Base-by-base conservation (phyloP, 2,797 vertebrate genomes). In the Alauda arvensis region DNA sequence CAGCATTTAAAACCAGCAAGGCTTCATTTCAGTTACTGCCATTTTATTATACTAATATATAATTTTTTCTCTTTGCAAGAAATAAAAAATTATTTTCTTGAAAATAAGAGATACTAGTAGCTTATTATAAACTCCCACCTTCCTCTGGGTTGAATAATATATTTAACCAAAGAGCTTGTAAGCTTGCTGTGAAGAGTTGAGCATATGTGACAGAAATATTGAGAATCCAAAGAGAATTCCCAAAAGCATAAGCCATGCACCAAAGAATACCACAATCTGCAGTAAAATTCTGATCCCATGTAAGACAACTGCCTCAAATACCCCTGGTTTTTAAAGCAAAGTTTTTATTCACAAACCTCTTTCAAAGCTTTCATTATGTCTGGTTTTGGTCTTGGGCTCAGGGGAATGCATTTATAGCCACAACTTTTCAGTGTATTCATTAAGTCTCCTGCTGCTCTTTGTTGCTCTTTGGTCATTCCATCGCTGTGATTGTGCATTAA, bases 331-430 rank as follows among this genome's bases (percentile, higher is more conserved):
- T 80, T 62, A 11, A 92, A 81, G 34, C 40, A 62, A 43, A 52
- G 10, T 26, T 83, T 82, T 75, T 72, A 81, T 67, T 79, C 79
- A 96, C 97, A 91, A 82, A 99, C 99, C 98, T 99, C 99, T 95
- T 97, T 97, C 78, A 99, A 97, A 70, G 98, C 97, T 94, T 97
- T 99, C 53, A 98, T 94, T 74, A 99, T 86, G 62, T 99, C 99
- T 49, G 97, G 96, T 91, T 99, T 99, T 87, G 98, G 97, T 23
- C 97, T 96, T 9, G 97, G 95, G 39, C 96, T 98, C 87, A 98
- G 97, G 18, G 98, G 98, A 89, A 98, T 97, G 96, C 97, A 98
- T 93, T 98, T 98, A 88, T 98, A 98, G 33, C 99, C 99, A 79
- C 98, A 99, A 16, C 97, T 95, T 93, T 98, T 99, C 86, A 99